Evolutionary conservation across 2,888 invertebrate genomes (phyloP).

Genomic region (Unio pictorum): DNA sequence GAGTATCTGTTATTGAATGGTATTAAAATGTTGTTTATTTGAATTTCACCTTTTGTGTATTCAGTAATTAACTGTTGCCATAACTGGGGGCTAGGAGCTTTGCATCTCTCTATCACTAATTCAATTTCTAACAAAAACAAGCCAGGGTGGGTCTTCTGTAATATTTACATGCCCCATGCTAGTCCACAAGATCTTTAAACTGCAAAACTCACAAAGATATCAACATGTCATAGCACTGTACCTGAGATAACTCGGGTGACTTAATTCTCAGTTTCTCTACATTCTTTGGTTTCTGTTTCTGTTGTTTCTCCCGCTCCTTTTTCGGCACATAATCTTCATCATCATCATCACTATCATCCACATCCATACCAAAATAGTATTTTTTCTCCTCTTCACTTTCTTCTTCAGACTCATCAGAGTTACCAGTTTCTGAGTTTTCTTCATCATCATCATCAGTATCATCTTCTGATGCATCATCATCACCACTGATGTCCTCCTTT

Average conservation of each 20-base stretch:
- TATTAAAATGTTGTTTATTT: too few relatives aligned
- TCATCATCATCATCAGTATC: conserved; percentile 59
- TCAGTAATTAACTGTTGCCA: too few relatives aligned
- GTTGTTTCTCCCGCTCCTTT: conserved; percentile 33
- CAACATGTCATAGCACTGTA: not conserved
- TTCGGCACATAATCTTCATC: conserved; percentile 56
- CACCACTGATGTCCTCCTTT: conserved; percentile 21
- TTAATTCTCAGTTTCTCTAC: conserved; percentile 37
- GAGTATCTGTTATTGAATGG: too few relatives aligned
- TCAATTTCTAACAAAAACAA: too few relatives aligned
- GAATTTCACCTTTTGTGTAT: too few relatives aligned
- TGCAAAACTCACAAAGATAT: not conserved
- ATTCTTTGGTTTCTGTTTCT: conserved; percentile 5
- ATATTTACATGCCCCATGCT: too few relatives aligned
- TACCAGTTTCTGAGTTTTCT: conserved; percentile 15
- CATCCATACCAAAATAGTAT: conserved; percentile 19
- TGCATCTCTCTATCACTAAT: too few relatives aligned
- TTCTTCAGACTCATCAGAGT: conserved; percentile 16
- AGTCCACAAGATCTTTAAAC: too few relatives aligned
- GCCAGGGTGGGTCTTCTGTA: too few relatives aligned
- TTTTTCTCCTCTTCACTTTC: conserved; percentile 14
- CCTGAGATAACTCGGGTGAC: conserved; percentile 30
- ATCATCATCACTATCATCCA: conserved; percentile 47
- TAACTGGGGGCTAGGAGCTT: too few relatives aligned
- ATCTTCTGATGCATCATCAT: conserved; percentile 21